Percentiles rank a stretch among this genome's conserved stretches.
Conservation (phyloP, 2,888 invertebrate species). For the Clistopyga incitator region DNA sequence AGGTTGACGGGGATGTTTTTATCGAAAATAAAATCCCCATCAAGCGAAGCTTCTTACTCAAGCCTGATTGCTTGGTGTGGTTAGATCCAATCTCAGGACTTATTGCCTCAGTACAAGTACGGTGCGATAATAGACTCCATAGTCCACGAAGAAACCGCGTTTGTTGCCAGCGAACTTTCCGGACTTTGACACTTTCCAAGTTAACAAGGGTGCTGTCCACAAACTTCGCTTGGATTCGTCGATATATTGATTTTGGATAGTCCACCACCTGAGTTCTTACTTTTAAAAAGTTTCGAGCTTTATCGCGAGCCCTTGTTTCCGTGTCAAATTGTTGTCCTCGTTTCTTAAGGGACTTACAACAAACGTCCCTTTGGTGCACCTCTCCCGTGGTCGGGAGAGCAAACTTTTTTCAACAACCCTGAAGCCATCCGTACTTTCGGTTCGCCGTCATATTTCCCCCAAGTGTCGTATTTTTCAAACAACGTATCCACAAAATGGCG, state of each 20-base stretch:
- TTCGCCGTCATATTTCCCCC: too few relatives aligned
- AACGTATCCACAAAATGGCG: neutral
- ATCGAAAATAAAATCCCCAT: constrained; percentile 43
- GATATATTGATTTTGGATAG: constrained; percentile 59
- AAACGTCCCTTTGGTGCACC: neutral
- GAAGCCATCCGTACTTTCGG: too few relatives aligned
- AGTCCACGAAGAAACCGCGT: constrained; percentile 31
- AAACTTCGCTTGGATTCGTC: constrained; percentile 31
- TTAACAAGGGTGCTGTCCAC: constrained; percentile 1
- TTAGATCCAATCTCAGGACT: constrained; percentile 28
- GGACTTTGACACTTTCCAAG: constrained; percentile 53
- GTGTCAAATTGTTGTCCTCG: neutral
- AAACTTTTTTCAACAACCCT: neutral
- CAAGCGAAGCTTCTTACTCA: constrained; percentile 26
- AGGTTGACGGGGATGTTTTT: constrained; percentile 5
- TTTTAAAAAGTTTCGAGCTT: constrained; percentile 40
- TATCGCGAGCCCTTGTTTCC: constrained; percentile 2
- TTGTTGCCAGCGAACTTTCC: constrained; percentile 37
- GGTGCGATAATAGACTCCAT: neutral
- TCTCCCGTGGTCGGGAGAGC: neutral
- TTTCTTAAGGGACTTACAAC: neutral
- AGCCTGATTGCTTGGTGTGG: constrained; percentile 16
- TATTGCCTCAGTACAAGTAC: neutral
- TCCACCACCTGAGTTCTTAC: constrained; percentile 47
- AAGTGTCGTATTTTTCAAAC: too few relatives aligned